Percentiles rank a stretch among this genome's conserved stretches.
phyloP scores from a whole-genome alignment of 2,888 invertebrate genomes.

The Scaeva pyrastri region DNA sequence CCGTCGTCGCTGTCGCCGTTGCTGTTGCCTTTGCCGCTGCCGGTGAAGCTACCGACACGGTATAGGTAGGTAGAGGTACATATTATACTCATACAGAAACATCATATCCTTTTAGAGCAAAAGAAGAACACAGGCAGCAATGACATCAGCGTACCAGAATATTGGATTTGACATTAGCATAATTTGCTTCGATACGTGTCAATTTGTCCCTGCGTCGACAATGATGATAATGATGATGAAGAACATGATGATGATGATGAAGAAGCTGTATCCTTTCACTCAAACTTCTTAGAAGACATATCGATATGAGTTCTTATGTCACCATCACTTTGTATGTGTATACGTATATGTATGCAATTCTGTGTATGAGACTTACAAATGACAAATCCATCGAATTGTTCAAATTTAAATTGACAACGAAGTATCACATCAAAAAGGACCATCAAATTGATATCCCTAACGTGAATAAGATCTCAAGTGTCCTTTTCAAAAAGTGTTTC shows the following conservation, averaged over 20 bases:
- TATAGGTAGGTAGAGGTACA: background rate
- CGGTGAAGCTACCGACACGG: too few species aligned
- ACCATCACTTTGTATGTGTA: background rate
- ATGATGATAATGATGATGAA: background rate
- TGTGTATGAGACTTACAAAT: conserved; percentile 71
- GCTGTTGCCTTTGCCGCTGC: too few species aligned
- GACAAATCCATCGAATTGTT: conserved; percentile 75
- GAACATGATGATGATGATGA: background rate
- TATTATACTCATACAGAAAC: conserved; percentile 14
- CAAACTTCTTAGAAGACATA: background rate
- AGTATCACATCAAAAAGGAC: conserved; percentile 70
- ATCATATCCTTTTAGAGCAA: conserved; percentile 69
- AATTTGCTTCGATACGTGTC: conserved; percentile 80
- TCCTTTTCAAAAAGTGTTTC: conserved; percentile 31
- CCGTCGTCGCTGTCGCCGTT: background rate
- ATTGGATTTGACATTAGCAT: conserved; percentile 82
- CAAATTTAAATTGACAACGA: conserved; percentile 72
- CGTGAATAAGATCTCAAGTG: conserved; percentile 68
- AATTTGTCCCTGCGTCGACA: conserved; percentile 56
- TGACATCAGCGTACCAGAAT: conserved; percentile 71
- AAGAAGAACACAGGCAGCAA: conserved; percentile 50
- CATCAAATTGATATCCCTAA: conserved; percentile 73
- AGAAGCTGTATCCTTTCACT: conserved; percentile 9
- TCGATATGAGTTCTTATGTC: background rate
- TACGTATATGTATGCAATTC: conserved; percentile 52